Evolutionary conservation across 2,797 vertebrate species (phyloP), one percentile per base, ranked within the genome.

Genomic region (Manis pentadactyla): DNA sequence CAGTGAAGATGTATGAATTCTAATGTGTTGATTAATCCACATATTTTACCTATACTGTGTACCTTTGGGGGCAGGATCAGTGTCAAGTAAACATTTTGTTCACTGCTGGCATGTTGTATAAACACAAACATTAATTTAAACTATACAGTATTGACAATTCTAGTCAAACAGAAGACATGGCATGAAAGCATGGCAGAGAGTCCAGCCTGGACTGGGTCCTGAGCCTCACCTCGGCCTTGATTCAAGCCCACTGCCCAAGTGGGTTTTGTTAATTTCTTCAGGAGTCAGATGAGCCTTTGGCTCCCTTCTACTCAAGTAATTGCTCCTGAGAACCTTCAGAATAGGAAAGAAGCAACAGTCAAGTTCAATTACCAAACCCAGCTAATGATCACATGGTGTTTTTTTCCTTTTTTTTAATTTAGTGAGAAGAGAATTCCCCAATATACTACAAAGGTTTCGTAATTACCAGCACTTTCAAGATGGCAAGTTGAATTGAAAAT

Each of bases 401-500:
- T 87, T 68, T 66, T 37, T 46, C 46, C 31, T 2, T 8, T 34
- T 84, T 84, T 69, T 93, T 55, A 85, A 94, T 93, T 96, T 49
- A 74, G 21, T 27, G 17, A 90, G 37, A 85, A 75, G 53, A 75
- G 19, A 85, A 68, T 79, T 78, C 27, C 11, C 46, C 31, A 74
- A 39, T 39, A 82, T 49, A 34, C 23, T 84, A 31, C 37, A 69
- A 19, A 73, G 19, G 39, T 85, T 73, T 73, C 51, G 74, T n/a
- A 93, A 90, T 81, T 1, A 19, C 15, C n/a, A 68, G 29, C 63
- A 63, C 74, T 91, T 96, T 95, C 57, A 92, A 84, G 55, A 71
- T 15, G 23, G 59, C 12, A 79, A 83, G 59, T 66, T 1, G 37
- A 89, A 79, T 37, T 46, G 73, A 96, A 93, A 89, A 84, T 29